A percentile compares a stretch with the other conserved stretches of the same genome.
phyloP scores from a whole-genome alignment of 1,140 invertebrate genomes.

The Metopolophium dirhodum region DNA sequence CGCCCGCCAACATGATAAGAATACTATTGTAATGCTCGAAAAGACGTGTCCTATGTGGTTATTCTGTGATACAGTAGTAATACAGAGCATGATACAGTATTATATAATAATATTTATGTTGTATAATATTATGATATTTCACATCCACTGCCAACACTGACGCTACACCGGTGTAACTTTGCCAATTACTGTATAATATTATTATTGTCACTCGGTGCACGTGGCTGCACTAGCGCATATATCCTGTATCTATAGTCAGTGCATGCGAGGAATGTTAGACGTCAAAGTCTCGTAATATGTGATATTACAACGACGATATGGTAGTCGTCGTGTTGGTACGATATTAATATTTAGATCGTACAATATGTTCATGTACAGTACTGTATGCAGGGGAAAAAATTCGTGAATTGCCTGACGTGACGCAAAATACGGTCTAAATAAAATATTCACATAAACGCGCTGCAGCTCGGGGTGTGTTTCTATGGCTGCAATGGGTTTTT shows the following conservation, averaged over 20 bases:
- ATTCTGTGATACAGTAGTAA: not conserved
- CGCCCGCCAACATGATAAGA: too few species aligned
- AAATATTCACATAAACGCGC: not conserved
- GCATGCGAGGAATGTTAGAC: not conserved
- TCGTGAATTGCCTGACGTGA: not conserved
- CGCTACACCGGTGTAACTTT: not conserved
- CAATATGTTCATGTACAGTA: not conserved
- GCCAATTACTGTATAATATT: not conserved
- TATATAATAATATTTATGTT: not conserved
- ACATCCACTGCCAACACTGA: not conserved
- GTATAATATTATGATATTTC: constrained; percentile 3
- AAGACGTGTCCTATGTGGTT: not conserved
- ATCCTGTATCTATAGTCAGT: not conserved
- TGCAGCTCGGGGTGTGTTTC: not conserved
- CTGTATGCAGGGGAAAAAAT: not conserved
- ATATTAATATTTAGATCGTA: not conserved
- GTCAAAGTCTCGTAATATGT: not conserved
- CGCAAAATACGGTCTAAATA: not conserved
- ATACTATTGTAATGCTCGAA: too few species aligned
- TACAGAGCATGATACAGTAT: not conserved
- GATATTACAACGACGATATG: not conserved
- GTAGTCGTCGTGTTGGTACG: not conserved
- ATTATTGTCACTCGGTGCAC: not conserved
- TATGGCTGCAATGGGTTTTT: not conserved
- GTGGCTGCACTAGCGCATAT: not conserved